Evolutionary conservation across 2,888 invertebrate species (phyloP).

Genomic region (Brachylomia viminalis): DNA sequence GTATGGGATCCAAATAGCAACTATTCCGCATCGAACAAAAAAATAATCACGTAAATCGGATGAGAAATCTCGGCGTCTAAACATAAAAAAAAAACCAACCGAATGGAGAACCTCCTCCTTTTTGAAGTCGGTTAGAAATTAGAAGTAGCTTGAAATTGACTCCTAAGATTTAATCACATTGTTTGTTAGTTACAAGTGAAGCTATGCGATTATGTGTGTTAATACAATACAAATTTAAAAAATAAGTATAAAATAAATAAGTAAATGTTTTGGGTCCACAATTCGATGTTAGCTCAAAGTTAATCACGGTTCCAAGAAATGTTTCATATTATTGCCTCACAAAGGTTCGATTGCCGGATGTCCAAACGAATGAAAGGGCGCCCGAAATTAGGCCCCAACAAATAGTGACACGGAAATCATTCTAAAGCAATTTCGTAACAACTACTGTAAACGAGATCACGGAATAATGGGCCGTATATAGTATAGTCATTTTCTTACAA

Average conservation of each 20-base stretch:
- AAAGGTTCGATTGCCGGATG: slow-evolving; percentile 16
- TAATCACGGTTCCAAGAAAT: background rate
- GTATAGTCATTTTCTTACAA: slow-evolving; percentile 9
- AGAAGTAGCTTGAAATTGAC: background rate
- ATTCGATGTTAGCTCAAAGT: background rate
- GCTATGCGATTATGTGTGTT: background rate
- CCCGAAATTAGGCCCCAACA: slow-evolving; percentile 3
- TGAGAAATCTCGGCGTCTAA: no score
- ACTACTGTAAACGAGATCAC: slow-evolving; percentile 2
- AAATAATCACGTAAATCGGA: no score
- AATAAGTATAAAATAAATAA: no score
- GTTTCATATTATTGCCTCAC: background rate
- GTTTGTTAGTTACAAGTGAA: background rate
- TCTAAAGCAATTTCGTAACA: slow-evolving; percentile 28
- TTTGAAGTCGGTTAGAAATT: no score
- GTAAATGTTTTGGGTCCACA: background rate
- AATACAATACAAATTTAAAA: no score
- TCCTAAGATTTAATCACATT: background rate
- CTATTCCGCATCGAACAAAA: no score
- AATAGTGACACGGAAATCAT: slow-evolving; percentile 18
- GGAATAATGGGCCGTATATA: background rate
- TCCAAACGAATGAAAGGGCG: slow-evolving; percentile 5
- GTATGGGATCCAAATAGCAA: no score
- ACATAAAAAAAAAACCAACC: no score
- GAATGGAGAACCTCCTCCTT: no score